Evolutionary conservation across 1,140 invertebrate genomes (phyloP), one percentile per base, ranked within the genome.

Genomic region (Wasmannia auropunctata): DNA sequence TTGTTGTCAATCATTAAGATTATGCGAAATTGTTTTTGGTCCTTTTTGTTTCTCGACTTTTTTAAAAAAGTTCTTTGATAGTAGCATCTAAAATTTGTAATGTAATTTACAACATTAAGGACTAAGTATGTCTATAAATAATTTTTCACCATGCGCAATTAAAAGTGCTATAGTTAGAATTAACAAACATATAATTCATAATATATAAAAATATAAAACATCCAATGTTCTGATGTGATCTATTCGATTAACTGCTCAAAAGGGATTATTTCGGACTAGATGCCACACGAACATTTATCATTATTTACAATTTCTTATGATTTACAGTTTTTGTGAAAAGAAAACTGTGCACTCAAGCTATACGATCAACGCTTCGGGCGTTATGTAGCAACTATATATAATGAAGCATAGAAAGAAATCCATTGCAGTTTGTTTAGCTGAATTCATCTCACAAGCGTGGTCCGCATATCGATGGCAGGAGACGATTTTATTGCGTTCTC

Each of bases 401-500:
- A 34, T 63, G 4, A 43, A 28, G 19, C 22, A 11, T 3, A 60
- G n/a, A n/a, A 58, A 56, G 16, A 77, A 37, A 63, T 43, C 3
- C 5, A 69, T n/a, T 69, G 14, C 25, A 31, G 1, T 28, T 83
- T 31, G 16, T 72, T 10, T 25, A 10, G 37, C 11, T 43, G 37
- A 40, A 72, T 74, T 58, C n/a, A 80, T 80, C 62, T 63, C 10
- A 34, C 25, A 54, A 14, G 25, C 51, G 65, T 31, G 49, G 74
- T 87, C 67, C 69, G 80, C 84, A 28, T 69, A 37, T 51, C 56
- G 4, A 25, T 34, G 22, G 11, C 11, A 43, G n/a, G 11, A 40
- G 56, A 76, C 62, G 74, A 83, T 89, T 88, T 89, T 83, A 86
- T 89, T 83, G 87, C 84, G 88, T 89, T 89, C 87, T 88, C 75